Evolutionary conservation across 1,140 invertebrate genomes (phyloP).

Genomic region (Popillia japonica): DNA sequence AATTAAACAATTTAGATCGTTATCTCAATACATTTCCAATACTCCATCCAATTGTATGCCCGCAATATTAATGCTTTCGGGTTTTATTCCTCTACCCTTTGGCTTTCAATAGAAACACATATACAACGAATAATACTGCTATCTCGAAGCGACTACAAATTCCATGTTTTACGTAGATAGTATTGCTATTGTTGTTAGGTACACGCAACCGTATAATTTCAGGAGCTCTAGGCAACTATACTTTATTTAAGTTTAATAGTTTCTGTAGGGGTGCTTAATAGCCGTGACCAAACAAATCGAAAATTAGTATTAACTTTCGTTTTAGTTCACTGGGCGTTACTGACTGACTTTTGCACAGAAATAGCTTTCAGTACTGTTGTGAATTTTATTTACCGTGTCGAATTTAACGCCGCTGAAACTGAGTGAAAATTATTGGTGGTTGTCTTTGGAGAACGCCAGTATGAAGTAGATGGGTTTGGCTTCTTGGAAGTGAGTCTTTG

Average conservation of each 20-base stretch:
- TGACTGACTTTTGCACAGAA: not conserved
- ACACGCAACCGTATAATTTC: slow-evolving; percentile 8
- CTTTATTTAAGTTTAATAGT: not conserved
- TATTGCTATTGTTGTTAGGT: not conserved
- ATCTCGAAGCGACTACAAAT: no score
- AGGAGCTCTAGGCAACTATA: not conserved
- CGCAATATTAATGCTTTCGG: not conserved
- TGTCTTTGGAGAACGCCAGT: not conserved
- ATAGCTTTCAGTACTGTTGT: not conserved
- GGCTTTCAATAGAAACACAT: not conserved
- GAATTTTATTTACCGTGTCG: not conserved
- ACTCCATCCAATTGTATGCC: not conserved
- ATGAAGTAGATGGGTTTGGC: not conserved
- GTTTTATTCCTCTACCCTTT: not conserved
- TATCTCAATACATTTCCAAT: slow-evolving; percentile 14
- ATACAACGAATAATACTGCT: no score
- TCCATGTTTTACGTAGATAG: no score
- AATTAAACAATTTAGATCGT: not conserved
- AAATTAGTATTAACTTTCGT: slow-evolving; percentile 1
- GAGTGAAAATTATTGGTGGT: not conserved
- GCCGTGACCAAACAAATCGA: not conserved
- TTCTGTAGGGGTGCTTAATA: not conserved
- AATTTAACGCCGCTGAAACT: not conserved
- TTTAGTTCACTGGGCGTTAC: slow-evolving; percentile 2
- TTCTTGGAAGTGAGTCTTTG: not conserved